Base-by-base conservation (phyloP, 2,888 invertebrate species). In the Palloptera scutellata region DNA sequence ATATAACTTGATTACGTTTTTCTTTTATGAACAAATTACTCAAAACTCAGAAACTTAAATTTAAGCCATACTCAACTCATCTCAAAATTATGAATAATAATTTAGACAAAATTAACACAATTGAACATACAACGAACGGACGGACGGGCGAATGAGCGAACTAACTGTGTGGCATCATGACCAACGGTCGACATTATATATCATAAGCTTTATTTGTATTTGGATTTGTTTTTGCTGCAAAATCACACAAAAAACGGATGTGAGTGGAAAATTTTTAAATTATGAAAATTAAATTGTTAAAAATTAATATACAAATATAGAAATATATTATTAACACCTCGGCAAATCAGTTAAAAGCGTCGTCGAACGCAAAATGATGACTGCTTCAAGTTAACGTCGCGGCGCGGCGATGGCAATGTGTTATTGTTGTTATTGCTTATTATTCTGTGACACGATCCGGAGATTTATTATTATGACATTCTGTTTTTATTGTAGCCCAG, bases 271-370 rank as follows among this genome's bases (percentile, higher is more conserved):
- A 54, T 58, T 68, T 68, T 68, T 30, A 40, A 54, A 62, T 62
- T 59, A 42, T 59, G 58, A 52, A 54, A 62, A 65, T 59, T 58
- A 65, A 62, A 65, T 68, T 62, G 45, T 62, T 59, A 15, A 62
- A 68, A 68, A 65, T 62, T 15, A 68, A 62, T 43, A 52, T 30
- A 43, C 68, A 71, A 73, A 71, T 75, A 75, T 72, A 68, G 64
- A 70, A 78, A 74, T 74, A 74, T 75, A 70, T 74, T 71, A 78
- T 73, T 74, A 68, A 60, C 74, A 73, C 71, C 55, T 69, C 13
- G 11, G 12, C 17, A 20, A 30, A 63, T 48, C 43, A 48, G 17
- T 63, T 59, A 55, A 55, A 61, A 30, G 19, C 53, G n/a, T 30
- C 41, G 42, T 4, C 30, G 30, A 30, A 30, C 30, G 6, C 30